A percentile compares a stretch with the other conserved stretches of the same genome.
Conservation (phyloP, 2,888 invertebrate genomes). For the Blomia tropicalis region DNA sequence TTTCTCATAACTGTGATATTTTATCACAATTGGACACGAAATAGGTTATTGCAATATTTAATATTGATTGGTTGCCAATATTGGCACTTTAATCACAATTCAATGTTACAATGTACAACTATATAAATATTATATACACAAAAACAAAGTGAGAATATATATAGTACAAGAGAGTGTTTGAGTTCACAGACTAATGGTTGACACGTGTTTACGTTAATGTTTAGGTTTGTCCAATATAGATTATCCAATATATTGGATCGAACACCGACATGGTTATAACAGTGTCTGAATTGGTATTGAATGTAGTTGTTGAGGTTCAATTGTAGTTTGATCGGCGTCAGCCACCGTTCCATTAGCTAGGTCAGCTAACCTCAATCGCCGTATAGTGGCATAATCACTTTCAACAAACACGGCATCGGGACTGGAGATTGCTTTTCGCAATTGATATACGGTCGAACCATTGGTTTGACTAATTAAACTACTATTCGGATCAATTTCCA, state of each 20-base stretch:
- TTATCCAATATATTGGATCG: no score
- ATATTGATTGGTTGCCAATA: neutral
- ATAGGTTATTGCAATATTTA: neutral
- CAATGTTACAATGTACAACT: neutral
- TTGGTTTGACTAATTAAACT: neutral
- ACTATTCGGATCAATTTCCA: neutral
- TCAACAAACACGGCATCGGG: neutral
- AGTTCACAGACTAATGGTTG: neutral
- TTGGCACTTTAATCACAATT: neutral
- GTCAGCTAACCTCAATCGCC: neutral
- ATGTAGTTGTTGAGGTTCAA: neutral
- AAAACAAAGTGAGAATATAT: neutral
- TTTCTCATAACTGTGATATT: neutral
- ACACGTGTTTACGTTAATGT: no score
- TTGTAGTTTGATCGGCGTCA: neutral
- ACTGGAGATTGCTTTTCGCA: slow-evolving; percentile 14
- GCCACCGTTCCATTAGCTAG: neutral
- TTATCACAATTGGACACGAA: neutral
- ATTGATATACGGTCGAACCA: neutral
- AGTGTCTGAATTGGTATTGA: neutral
- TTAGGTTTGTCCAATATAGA: no score
- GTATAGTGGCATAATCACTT: neutral
- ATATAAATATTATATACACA: neutral
- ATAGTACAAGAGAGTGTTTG: neutral
- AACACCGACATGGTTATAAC: no score